Evolutionary conservation across 2,888 invertebrate genomes (phyloP).

Genomic region (Orgyia antiqua): DNA sequence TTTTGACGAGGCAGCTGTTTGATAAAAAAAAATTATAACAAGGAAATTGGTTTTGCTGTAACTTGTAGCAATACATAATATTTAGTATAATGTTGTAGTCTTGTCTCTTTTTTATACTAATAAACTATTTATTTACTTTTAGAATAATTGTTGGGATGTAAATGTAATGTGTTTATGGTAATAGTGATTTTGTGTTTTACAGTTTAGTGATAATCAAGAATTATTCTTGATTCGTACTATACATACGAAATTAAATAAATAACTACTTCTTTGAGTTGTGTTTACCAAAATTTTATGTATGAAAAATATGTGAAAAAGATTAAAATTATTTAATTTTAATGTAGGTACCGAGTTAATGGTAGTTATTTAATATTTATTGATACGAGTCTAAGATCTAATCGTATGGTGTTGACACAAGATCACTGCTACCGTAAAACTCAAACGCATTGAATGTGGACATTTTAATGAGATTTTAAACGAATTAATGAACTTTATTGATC

Average conservation of each 20-base stretch:
- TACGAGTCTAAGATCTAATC: neutral
- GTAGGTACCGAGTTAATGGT: no score
- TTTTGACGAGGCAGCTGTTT: slow-evolving; percentile 32
- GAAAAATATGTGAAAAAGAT: no score
- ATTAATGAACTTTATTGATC: no score
- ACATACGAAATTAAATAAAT: no score
- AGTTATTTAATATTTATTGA: neutral
- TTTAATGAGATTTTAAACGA: no score
- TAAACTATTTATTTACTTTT: slow-evolving; percentile 50
- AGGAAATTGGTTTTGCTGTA: slow-evolving; percentile 54
- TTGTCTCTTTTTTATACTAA: slow-evolving; percentile 40
- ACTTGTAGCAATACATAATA: slow-evolving; percentile 45
- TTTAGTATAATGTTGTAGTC: slow-evolving; percentile 47
- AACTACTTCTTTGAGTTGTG: no score
- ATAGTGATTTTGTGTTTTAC: no score
- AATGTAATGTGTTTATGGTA: no score
- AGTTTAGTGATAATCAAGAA: no score
- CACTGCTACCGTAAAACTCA: neutral
- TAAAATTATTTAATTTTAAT: no score
- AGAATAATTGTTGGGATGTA: slow-evolving; percentile 62
- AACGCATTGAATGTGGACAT: slow-evolving; percentile 26
- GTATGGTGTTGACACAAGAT: neutral
- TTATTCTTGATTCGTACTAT: no score
- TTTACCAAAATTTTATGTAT: no score
- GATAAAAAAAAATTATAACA: slow-evolving; percentile 16